phyloP scores from a whole-genome alignment of 2,113 vertebrate genomes.

The Xenotilapia longispinis region DNA sequence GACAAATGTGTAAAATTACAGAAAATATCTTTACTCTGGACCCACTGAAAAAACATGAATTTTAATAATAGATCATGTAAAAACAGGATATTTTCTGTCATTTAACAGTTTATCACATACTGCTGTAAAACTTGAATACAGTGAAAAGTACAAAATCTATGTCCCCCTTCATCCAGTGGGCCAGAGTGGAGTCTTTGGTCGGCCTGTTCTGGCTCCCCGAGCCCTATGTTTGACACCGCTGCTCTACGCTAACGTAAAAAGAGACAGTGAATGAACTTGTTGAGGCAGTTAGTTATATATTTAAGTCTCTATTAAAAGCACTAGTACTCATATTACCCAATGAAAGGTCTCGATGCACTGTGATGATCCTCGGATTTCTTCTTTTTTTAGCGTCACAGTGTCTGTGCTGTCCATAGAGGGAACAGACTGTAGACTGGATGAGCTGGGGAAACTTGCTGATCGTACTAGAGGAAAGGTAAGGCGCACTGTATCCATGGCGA shows the following conservation, averaged over 20 bases:
- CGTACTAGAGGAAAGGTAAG: constrained; percentile 70
- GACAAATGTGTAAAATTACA: not conserved
- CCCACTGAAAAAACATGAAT: not conserved
- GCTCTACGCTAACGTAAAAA: not conserved
- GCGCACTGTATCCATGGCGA: not conserved
- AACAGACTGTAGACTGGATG: constrained; percentile 72
- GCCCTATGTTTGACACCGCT: not conserved
- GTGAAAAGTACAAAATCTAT: not conserved
- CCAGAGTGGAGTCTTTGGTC: not conserved
- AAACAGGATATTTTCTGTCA: not conserved
- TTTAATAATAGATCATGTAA: not conserved
- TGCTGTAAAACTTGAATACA: not conserved
- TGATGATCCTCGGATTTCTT: not conserved
- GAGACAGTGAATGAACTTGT: not conserved
- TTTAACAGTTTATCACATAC: not conserved
- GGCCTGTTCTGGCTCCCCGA: not conserved
- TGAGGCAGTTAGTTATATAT: not conserved
- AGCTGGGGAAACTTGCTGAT: constrained; percentile 72
- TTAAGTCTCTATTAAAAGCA: not conserved
- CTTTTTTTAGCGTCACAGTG: constrained; percentile 63
- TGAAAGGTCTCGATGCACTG: not conserved
- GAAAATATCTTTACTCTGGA: not conserved
- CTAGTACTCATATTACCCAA: not conserved
- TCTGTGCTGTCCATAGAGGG: constrained; percentile 74
- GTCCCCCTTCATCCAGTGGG: not conserved